These are phyloP conservation scores for mouse (Mus musculus) DNA, from an alignment of 2,113 vertebrate genomes.

Conservation along the genomic window DNA sequence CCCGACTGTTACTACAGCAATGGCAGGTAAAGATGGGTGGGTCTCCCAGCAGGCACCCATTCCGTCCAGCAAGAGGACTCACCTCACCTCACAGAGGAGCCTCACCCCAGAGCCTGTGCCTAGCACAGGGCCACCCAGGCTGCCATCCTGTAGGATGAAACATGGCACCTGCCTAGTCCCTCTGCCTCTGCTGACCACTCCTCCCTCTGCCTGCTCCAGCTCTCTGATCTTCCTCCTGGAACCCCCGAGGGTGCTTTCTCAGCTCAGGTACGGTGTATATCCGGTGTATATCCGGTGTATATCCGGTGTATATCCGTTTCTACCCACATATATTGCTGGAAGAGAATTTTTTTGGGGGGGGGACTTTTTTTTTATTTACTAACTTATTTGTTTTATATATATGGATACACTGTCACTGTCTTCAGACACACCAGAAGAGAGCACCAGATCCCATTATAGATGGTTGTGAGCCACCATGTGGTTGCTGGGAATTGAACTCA, in stretches of 20 bases:
- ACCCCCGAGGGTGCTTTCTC: neutral
- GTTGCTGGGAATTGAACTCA: no score
- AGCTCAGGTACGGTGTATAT: neutral
- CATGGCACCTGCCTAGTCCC: neutral
- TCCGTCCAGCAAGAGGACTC: neutral
- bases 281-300: no score
- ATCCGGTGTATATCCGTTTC: neutral
- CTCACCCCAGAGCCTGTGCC: neutral
- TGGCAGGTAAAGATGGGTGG: constrained; percentile 89
- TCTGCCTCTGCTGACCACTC: neutral
- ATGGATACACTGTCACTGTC: no score
- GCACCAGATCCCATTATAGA: no score
- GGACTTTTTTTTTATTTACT: no score
- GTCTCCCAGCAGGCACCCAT: neutral
- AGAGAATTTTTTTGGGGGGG: no score
- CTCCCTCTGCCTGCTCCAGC: fast-evolving
- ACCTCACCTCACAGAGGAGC: no score
- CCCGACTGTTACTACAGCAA: constrained; percentile 86
- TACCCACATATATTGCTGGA: no score
- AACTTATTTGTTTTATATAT: no score
- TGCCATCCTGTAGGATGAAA: neutral
- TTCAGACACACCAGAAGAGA: no score
- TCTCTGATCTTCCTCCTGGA: neutral
- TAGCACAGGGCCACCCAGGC: neutral
- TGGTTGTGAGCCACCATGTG: no score